Evolutionary conservation across 2,888 invertebrate genomes (phyloP).

Genomic region (Tuberolachnus salignus): DNA sequence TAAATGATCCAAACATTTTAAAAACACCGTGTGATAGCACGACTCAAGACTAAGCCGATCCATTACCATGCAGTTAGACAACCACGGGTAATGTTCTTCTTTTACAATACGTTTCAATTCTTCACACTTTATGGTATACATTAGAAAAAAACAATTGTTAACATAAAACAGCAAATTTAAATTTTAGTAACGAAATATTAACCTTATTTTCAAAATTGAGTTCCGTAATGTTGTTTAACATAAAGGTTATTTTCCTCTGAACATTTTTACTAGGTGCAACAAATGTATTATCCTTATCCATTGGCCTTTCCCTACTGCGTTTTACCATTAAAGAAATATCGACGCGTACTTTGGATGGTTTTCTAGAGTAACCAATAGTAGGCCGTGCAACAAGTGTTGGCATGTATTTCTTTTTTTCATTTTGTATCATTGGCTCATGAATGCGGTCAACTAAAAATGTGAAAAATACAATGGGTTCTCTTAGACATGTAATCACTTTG

Average conservation of each 20-base stretch:
- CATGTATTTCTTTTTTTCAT: no score
- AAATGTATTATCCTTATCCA: no score
- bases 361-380: no score
- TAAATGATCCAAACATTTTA: constrained; percentile 92
- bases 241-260: constrained; percentile 98
- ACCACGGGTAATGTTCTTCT: constrained; percentile 92
- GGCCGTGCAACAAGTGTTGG: no score
- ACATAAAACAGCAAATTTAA: no score
- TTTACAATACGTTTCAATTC: constrained; percentile 91
- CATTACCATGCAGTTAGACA: constrained; percentile 96
- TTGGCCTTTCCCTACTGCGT: no score
- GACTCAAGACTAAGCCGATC: constrained; percentile 97
- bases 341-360: no score
- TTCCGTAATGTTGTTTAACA: constrained; percentile 98
- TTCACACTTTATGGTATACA: constrained; percentile 70
- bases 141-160: not conserved
- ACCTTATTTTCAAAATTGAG: constrained; percentile 88
- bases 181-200: not conserved
- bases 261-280: constrained; percentile 87
- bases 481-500: no score
- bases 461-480: no score
- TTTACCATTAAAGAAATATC: no score
- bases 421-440: no score
- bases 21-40: constrained; percentile 96
- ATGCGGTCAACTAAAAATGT: no score